Evolutionary conservation across 2,797 vertebrate genomes (phyloP).

Genomic region (Nannoperca obscura): DNA sequence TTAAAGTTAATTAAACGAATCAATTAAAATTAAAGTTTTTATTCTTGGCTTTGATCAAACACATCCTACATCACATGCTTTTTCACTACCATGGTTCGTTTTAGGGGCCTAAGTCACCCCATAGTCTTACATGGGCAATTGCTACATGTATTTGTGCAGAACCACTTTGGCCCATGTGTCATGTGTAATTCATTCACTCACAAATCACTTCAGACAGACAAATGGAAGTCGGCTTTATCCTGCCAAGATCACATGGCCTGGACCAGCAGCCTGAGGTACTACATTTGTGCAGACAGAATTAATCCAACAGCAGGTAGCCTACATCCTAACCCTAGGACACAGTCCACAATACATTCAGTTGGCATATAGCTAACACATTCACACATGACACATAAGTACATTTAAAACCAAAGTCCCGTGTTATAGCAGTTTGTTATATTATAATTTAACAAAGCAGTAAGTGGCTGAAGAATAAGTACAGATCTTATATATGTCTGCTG

Average conservation of each 20-base stretch:
- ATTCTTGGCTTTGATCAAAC: not conserved
- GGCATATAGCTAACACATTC: not conserved
- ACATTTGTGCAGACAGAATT: slow-evolving; percentile 55
- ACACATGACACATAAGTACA: too few relatives aligned
- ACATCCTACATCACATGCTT: not conserved
- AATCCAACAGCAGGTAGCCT: slow-evolving; percentile 59
- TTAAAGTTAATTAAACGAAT: too few relatives aligned
- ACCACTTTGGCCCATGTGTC: not conserved
- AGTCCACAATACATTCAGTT: not conserved
- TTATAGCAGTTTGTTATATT: not conserved
- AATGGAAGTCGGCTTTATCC: slow-evolving; percentile 33
- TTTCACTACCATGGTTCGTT: not conserved
- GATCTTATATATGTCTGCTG: not conserved
- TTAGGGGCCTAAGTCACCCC: not conserved
- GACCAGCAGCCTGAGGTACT: slow-evolving; percentile 39
- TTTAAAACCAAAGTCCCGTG: not conserved
- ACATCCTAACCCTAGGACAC: slow-evolving; percentile 45
- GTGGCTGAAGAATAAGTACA: not conserved
- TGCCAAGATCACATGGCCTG: slow-evolving; percentile 33
- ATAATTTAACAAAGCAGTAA: not conserved
- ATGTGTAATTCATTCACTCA: slow-evolving; percentile 20
- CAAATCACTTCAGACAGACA: slow-evolving; percentile 28
- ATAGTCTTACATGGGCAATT: not conserved
- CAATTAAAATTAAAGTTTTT: too few relatives aligned
- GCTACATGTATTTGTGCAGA: not conserved